Base-by-base conservation (phyloP, 2,888 invertebrate species). In the Spodoptera picta region DNA sequence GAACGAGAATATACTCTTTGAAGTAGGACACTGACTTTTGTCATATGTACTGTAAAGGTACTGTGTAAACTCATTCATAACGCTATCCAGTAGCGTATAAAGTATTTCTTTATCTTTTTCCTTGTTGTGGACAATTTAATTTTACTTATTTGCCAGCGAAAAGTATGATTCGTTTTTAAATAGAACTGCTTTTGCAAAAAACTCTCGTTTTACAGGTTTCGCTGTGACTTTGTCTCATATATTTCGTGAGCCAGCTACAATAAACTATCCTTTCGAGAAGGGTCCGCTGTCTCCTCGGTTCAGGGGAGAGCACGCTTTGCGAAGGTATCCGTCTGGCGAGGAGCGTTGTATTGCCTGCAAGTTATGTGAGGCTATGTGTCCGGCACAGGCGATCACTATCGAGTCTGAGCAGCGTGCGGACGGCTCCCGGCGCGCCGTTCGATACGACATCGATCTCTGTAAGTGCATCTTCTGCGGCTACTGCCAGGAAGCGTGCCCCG, bases 391-490 rank as follows among this genome's bases (percentile, higher is more conserved):
- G 0, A 99, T 99, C 78, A 99, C 99, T 0, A 99, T 99, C 85
- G 99, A 99, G 89, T 99, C 99, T 0, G 99, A 99, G 89, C 98
- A 98, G 81, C 95, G 99, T 59, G 95, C 96, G 3, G 99, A 99
- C 90, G 99, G 99, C 19, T 98, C 99, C 50, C 95, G 99, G 49
- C 95, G 99, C 73, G 99, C 99, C 0, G 98, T 98, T 0, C 96
- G 99, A 73, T 99, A 99, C 86, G 99, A 99, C 92, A 99, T 99
- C 80, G 99, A 99, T 88, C 73, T 94, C 97, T 98, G 99, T 0
- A 99, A 99, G 89, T 99, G 99, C 89, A 99, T 99, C 87, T 99
- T 98, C 89, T 99, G 99, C 89, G 99, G 99, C 12, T 99, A 99
- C 88, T 99, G 99, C 89, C 99, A 99, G 92, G 99, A 99, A 89